Percentiles rank a stretch among this genome's conserved stretches.
phyloP scores from a whole-genome alignment of 2,888 invertebrate genomes.

The Ophioninae sp. region DNA sequence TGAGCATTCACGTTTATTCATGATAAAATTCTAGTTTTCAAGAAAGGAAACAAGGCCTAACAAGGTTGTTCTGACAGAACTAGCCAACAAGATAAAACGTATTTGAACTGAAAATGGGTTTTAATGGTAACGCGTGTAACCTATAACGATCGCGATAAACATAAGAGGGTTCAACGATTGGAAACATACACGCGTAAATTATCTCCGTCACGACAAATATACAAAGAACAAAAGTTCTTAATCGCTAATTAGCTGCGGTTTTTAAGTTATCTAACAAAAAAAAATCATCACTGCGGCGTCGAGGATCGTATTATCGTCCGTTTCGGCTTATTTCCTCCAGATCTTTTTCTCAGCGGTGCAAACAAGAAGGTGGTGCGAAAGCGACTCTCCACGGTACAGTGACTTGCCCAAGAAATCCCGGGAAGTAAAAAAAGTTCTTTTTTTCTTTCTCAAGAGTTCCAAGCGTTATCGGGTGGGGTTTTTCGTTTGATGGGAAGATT shows the following conservation, averaged over 20 bases:
- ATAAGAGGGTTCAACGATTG: slow-evolving; percentile 47
- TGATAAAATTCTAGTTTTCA: too few species aligned
- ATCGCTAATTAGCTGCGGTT: slow-evolving; percentile 53
- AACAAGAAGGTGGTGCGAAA: background rate
- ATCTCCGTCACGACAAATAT: slow-evolving; percentile 38
- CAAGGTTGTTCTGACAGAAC: too few species aligned
- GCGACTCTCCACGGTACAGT: slow-evolving; percentile 16
- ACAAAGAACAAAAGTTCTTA: slow-evolving; percentile 52
- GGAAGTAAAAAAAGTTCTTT: slow-evolving; percentile 10
- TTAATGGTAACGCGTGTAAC: background rate
- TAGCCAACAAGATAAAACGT: too few species aligned
- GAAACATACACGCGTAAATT: slow-evolving; percentile 37
- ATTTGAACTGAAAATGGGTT: background rate
- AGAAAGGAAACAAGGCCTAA: too few species aligned
- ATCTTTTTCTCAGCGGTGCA: background rate
- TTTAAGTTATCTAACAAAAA: slow-evolving; percentile 48
- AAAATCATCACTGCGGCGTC: slow-evolving; percentile 51
- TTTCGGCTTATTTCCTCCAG: background rate
- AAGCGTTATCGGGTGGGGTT: slow-evolving; percentile 2
- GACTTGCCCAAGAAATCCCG: slow-evolving; percentile 1
- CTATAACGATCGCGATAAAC: slow-evolving; percentile 51
- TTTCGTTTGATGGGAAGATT: background rate
- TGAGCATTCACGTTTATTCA: too few species aligned
- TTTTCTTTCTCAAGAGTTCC: slow-evolving; percentile 24
- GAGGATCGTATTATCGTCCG: background rate